Evolutionary conservation across 2,888 invertebrate species (phyloP), one percentile per base, ranked within the genome.

Genomic region (Hydrotaea cyrtoneurina): DNA sequence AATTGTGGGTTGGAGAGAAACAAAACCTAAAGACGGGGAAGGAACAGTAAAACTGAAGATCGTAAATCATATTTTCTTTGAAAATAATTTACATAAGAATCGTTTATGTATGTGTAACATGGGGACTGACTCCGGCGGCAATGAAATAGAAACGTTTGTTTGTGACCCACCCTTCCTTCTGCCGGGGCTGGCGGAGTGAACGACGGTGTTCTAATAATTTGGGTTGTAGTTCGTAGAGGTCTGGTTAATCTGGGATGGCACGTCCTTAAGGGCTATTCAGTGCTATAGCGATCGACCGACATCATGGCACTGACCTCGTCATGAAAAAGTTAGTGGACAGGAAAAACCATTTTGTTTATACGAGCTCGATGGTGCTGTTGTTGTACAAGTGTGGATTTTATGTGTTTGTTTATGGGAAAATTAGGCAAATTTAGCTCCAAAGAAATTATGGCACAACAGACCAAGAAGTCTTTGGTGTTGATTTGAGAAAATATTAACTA

Each of bases 351-450:
- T 66, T 73, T 31, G 31, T 72, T 72, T 53, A 17, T 53, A 11
- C 31, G 31, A 31, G 31, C 7, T 31, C 31, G 59, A n/a, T 26
- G 50, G 62, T 7, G 2, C 36, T 39, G 15, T 26, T 31, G 71
- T 71, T 69, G 76, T 72, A 59, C 86, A 90, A 90, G 90, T 90
- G 90, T 90, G 90, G 89, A 90, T 90, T 90, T 90, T 90, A 90
- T 90, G 89, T 88, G 86, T 88, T 88, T 90, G 90, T 90, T 90
- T 90, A 90, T 90, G 90, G 89, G 88, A 89, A 90, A 90, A 90
- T 90, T 90, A 90, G 87, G 90, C 86, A 85, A 85, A 82, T 85
- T 82, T 82, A 13, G 69, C 43, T 55, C 26, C 62, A 55, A 77
- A 57, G 23, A 77, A 43, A 85, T 82, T 85, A 75, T 85, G 80